Evolutionary conservation across 2,113 vertebrate species (phyloP).

Genomic region (Catharus minimus): DNA sequence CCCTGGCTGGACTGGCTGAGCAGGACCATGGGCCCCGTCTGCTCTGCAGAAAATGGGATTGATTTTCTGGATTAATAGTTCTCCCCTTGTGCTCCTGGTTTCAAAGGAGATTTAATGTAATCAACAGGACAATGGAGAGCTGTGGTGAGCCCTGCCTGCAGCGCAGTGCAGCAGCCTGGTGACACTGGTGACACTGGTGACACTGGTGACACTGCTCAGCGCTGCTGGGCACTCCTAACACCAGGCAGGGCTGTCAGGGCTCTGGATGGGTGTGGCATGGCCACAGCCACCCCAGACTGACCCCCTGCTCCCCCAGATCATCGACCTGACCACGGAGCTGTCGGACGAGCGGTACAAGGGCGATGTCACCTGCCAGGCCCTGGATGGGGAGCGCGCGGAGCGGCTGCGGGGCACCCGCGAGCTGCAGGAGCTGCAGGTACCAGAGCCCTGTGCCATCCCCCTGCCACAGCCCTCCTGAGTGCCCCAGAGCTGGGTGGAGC

Average conservation of each 20-base stretch:
- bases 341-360: conserved; percentile 89
- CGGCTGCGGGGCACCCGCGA: conserved; percentile 79
- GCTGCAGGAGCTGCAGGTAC: conserved; percentile 89
- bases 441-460: neutral
- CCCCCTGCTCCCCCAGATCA: conserved; percentile 71
- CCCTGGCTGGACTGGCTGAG: neutral
- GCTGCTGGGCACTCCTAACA: accelerated
- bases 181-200: neutral
- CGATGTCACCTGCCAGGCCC: conserved; percentile 83
- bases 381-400: conserved; percentile 87
- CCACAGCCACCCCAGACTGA: neutral
- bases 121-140: too few species aligned
- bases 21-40: neutral
- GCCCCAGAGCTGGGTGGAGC: neutral
- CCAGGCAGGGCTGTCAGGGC: neutral
- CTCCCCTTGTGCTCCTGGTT: neutral
- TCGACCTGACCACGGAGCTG: conserved; percentile 86
- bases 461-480: neutral
- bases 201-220: too few species aligned
- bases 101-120: neutral
- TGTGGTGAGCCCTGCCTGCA: too few species aligned
- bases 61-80: conserved; percentile 14
- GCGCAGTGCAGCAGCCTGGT: neutral
- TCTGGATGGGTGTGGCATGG: accelerated
- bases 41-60: neutral